These are phyloP conservation scores for Rhingia campestris DNA, from an alignment of 2,888 invertebrate species.

Conservation along the genomic window DNA sequence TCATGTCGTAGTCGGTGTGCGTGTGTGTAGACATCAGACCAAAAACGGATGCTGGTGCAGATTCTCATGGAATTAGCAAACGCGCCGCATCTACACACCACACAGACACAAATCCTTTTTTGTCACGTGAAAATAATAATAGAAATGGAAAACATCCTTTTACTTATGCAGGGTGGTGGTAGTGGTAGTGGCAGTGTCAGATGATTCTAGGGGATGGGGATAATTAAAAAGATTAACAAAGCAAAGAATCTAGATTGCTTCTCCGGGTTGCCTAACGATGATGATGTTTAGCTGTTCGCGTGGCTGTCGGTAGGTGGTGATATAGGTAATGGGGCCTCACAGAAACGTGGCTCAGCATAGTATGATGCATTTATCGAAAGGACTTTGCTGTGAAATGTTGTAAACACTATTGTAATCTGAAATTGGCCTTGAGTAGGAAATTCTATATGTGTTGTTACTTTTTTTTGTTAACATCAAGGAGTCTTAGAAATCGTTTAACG, in stretches of 20 bases:
- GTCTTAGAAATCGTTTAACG: conserved; percentile 13
- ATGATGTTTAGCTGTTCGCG: conserved; percentile 21
- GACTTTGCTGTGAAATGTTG: conserved; percentile 54
- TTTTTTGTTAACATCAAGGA: conserved; percentile 13
- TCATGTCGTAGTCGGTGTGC: neutral
- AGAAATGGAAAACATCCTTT: conserved; percentile 58
- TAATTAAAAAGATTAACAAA: conserved; percentile 60
- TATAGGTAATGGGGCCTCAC: conserved; percentile 21
- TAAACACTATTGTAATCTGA: conserved; percentile 39
- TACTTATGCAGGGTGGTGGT: conserved; percentile 18
- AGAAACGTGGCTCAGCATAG: conserved; percentile 46
- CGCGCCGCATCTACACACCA: neutral
- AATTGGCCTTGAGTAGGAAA: conserved; percentile 68
- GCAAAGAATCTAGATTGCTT: conserved; percentile 61
- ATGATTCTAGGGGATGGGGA: neutral
- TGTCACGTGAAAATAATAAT: conserved; percentile 66
- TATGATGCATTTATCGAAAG: conserved; percentile 67
- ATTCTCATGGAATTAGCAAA: conserved; percentile 21
- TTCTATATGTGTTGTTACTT: conserved; percentile 31
- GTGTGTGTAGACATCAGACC: neutral
- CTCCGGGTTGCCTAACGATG: conserved; percentile 29
- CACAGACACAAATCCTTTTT: conserved; percentile 45
- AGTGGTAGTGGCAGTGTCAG: neutral
- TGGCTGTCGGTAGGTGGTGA: neutral
- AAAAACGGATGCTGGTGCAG: conserved; percentile 15